Evolutionary conservation across 1,140 invertebrate species (phyloP).

Genomic region (Ceratosolen solmsi): DNA sequence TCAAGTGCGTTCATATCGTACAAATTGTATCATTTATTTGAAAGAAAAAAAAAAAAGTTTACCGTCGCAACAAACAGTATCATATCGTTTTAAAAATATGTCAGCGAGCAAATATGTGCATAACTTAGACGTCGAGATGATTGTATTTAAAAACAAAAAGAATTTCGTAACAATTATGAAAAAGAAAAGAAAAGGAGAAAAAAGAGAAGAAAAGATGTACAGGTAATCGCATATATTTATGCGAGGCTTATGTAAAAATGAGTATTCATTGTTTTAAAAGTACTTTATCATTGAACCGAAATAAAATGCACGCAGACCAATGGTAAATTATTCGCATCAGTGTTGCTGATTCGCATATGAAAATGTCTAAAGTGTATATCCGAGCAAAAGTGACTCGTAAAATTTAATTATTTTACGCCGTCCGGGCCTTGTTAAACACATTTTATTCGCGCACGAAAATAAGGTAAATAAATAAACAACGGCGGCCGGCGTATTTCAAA

Average conservation of each 20-base stretch:
- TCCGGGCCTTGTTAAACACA: neutral
- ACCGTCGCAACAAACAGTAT: neutral
- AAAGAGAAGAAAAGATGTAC: neutral
- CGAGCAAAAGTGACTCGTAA: neutral
- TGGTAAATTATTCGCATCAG: neutral
- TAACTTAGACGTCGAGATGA: neutral
- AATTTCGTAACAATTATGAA: conserved; percentile 37
- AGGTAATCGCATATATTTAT: too few species aligned
- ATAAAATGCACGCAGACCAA: conserved; percentile 5
- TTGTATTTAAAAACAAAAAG: neutral
- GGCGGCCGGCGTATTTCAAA: too few species aligned
- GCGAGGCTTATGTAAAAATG: conserved; percentile 15
- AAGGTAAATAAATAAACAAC: neutral
- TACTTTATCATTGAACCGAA: conserved; percentile 16
- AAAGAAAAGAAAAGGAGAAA: neutral
- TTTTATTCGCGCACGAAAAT: neutral
- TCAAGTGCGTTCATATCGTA: neutral
- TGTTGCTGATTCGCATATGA: neutral
- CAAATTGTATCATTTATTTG: neutral
- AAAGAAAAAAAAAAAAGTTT: neutral
- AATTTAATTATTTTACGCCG: conserved; percentile 24
- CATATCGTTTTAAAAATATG: conserved; percentile 1
- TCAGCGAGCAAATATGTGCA: neutral
- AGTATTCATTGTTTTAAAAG: conserved; percentile 32
- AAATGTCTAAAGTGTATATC: conserved; percentile 1